These are phyloP conservation scores for Bhutanitis thaidina DNA, from an alignment of 2,888 invertebrate species.

Conservation along the genomic window DNA sequence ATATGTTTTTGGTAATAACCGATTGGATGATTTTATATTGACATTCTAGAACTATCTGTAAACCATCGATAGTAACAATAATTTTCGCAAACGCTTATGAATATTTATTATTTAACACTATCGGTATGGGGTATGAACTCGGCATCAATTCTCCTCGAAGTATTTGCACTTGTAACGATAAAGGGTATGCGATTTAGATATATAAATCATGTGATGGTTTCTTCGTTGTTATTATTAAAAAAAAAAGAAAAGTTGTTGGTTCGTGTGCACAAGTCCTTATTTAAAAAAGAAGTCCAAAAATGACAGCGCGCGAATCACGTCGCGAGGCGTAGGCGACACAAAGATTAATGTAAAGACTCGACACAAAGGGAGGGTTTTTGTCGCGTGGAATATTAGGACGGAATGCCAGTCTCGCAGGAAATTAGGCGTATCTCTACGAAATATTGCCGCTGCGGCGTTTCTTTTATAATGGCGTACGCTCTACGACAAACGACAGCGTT, in stretches of 20 bases:
- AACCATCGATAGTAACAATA: no score
- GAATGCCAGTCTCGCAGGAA: conserved; percentile 22
- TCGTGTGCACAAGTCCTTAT: not conserved
- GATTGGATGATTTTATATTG: no score
- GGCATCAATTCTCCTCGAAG: no score
- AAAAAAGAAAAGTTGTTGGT: not conserved
- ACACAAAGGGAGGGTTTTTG: conserved; percentile 19
- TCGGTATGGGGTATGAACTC: no score
- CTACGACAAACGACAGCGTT: not conserved
- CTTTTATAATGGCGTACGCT: conserved; percentile 10
- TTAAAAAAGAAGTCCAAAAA: not conserved
- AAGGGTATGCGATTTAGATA: no score
- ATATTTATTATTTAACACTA: no score
- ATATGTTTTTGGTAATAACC: no score
- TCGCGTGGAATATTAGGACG: conserved; percentile 16
- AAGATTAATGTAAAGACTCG: conserved; percentile 19
- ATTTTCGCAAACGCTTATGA: no score
- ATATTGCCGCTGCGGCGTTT: conserved; percentile 16
- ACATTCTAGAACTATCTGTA: no score
- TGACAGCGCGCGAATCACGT: conserved; percentile 11
- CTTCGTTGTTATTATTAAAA: not conserved
- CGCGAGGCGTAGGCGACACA: conserved; percentile 1
- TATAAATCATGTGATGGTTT: no score
- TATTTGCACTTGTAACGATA: no score
- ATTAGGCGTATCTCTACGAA: conserved; percentile 23